phyloP scores from a whole-genome alignment of 2,888 invertebrate genomes.

The Acrobasis suavella region DNA sequence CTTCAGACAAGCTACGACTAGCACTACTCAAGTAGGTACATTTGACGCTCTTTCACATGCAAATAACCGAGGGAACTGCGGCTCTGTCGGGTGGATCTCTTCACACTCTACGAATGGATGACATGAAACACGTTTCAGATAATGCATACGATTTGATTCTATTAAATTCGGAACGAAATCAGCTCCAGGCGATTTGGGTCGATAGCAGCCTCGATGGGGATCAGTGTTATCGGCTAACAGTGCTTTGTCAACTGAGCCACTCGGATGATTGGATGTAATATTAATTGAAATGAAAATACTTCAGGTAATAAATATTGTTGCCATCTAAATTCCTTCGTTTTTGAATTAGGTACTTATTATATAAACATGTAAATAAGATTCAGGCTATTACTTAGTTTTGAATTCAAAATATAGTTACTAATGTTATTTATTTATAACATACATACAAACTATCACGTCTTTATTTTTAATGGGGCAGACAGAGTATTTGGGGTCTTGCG shows the following conservation, averaged over 20 bases:
- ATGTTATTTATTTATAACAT: too few relatives aligned
- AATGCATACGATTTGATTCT: slow-evolving; percentile 67
- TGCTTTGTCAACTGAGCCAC: neutral
- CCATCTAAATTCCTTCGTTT: too few relatives aligned
- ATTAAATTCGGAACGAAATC: slow-evolving; percentile 44
- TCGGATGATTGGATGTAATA: slow-evolving; percentile 5
- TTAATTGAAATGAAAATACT: too few relatives aligned
- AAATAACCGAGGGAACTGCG: slow-evolving; percentile 51
- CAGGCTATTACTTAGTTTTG: too few relatives aligned
- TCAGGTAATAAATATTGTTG: too few relatives aligned
- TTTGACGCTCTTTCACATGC: slow-evolving; percentile 65
- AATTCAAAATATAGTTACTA: too few relatives aligned
- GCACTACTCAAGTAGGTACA: slow-evolving; percentile 37
- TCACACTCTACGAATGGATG: slow-evolving; percentile 43
- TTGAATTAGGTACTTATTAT: too few relatives aligned
- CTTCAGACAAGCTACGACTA: too few relatives aligned
- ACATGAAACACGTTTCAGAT: slow-evolving; percentile 68
- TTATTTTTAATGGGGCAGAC: too few relatives aligned
- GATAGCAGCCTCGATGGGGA: slow-evolving; percentile 20
- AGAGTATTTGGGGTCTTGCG: too few relatives aligned
- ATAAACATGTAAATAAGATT: too few relatives aligned
- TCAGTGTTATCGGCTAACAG: slow-evolving; percentile 4
- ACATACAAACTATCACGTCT: too few relatives aligned
- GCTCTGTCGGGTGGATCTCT: slow-evolving; percentile 33
- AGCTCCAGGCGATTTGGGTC: slow-evolving; percentile 24